Conservation (phyloP, 2,797 vertebrate species). For the Hapalemur alaotrensis region DNA sequence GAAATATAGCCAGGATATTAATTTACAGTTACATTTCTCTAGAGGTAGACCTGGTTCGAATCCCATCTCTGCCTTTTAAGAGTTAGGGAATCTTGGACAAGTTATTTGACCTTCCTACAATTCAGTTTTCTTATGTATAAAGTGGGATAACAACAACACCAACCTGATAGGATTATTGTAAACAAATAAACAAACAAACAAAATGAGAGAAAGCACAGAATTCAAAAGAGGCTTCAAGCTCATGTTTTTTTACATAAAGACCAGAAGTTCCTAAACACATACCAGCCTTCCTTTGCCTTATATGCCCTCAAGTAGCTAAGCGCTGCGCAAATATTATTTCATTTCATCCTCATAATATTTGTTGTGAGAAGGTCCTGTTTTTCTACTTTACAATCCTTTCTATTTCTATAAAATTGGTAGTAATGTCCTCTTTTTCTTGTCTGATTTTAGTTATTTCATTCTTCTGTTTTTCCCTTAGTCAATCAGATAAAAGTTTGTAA, state of each 20-base stretch:
- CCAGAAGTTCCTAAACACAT: not conserved
- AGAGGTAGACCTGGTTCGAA: not conserved
- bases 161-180: not conserved
- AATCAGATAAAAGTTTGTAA: not conserved
- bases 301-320: not conserved
- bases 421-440: not conserved
- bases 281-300: not conserved
- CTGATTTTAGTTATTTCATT: conserved; percentile 1
- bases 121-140: conserved; percentile 35
- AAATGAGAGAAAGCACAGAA: not conserved
- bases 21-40: conserved; percentile 46
- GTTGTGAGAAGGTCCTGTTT: not conserved
- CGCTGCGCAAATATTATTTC: not conserved
- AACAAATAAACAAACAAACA: not conserved
- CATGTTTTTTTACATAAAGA: not conserved
- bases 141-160: not conserved
- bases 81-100: not conserved
- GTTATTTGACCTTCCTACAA: not conserved
- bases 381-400: not conserved
- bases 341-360: not conserved
- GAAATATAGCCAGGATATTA: conserved; percentile 43
- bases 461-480: not conserved
- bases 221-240: not conserved
- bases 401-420: not conserved
- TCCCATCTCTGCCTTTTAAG: not conserved